phyloP scores from a whole-genome alignment of 2,797 vertebrate species.

The Mycteria americana region DNA sequence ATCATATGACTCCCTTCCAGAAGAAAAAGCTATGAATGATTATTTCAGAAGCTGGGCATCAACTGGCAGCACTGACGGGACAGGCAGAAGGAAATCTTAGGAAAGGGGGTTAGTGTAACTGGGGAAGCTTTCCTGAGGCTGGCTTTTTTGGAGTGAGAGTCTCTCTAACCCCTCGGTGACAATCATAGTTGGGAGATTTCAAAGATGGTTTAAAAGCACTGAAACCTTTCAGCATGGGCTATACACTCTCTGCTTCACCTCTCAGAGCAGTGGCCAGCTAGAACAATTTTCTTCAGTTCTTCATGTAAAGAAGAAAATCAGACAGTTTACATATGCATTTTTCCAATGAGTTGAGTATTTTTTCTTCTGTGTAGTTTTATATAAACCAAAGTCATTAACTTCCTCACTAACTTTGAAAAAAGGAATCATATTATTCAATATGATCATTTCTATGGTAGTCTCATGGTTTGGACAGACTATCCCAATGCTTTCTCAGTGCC shows the following conservation, averaged over 20 bases:
- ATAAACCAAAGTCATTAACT: neutral
- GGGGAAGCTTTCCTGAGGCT: neutral
- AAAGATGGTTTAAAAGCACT: neutral
- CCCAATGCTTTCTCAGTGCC: neutral
- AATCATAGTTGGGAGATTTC: neutral
- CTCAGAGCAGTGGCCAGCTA: neutral
- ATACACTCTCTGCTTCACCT: neutral
- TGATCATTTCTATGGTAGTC: neutral
- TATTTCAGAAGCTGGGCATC: neutral
- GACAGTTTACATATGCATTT: neutral
- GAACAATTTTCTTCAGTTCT: neutral
- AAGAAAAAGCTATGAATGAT: neutral
- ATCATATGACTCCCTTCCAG: neutral
- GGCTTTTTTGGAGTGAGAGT: neutral
- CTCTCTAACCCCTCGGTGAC: neutral
- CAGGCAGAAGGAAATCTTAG: neutral
- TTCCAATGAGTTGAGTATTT: neutral
- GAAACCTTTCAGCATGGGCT: neutral
- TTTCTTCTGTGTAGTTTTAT: neutral
- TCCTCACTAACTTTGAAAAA: neutral
- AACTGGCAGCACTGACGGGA: neutral
- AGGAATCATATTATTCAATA: neutral
- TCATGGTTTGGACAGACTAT: neutral
- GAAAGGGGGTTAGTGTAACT: neutral
- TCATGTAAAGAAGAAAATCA: neutral